Evolutionary conservation across 2,888 invertebrate genomes (phyloP).

Genomic region (Cephus nigrinus): DNA sequence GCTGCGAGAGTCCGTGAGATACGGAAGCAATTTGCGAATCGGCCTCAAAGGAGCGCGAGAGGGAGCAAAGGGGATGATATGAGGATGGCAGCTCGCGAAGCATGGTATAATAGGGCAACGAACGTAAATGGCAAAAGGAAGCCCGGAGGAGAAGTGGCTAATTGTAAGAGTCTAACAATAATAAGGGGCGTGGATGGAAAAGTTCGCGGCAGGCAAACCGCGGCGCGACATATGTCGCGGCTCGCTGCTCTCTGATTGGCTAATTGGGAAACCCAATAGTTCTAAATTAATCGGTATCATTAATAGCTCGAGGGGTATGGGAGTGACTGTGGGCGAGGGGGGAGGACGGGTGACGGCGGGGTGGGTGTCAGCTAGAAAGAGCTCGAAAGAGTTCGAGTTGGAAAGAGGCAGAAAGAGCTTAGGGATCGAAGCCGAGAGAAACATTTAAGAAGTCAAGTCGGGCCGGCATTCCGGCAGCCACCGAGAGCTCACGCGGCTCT

Average conservation of each 20-base stretch:
- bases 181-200: neutral
- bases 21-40: neutral
- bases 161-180: neutral
- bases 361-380: slow-evolving; percentile 32
- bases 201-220: slow-evolving; percentile 27
- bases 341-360: slow-evolving; percentile 23
- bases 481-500: slow-evolving; percentile 31
- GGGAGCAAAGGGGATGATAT: neutral
- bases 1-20: neutral
- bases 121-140: neutral
- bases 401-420: slow-evolving; percentile 26
- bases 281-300: slow-evolving; percentile 67
- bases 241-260: slow-evolving; percentile 53
- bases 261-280: slow-evolving; percentile 66
- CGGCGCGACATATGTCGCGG: neutral
- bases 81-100: neutral
- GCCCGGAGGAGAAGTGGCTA: neutral
- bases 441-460: slow-evolving; percentile 65
- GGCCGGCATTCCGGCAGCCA: slow-evolving; percentile 54
- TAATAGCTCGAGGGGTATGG: slow-evolving; percentile 53
- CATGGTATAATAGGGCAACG: neutral
- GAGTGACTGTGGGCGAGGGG: slow-evolving; percentile 32
- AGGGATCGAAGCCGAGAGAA: slow-evolving; percentile 41
- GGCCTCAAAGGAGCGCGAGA: neutral
- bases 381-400: slow-evolving; percentile 6